Evolutionary conservation across 2,113 vertebrate genomes (phyloP), one percentile per base, ranked within the genome.

Genomic region (Bubo scandiacus): DNA sequence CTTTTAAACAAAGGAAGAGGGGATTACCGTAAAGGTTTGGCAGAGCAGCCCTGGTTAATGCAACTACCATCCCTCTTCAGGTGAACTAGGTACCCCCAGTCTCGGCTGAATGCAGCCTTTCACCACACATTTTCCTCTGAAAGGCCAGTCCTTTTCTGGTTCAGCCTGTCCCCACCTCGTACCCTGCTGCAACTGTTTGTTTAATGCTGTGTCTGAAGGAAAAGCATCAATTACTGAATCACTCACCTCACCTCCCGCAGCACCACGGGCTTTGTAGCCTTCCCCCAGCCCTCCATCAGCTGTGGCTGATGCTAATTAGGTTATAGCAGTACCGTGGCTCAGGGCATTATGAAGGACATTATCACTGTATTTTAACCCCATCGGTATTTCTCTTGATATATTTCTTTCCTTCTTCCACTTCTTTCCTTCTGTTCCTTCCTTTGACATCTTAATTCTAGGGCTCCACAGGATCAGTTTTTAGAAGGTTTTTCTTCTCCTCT

Each of bases 361-460:
- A 81, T 58, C 78, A 25, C 73, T 55, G 36, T 82, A 27, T 25
- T 94, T 93, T 86, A 67, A 85, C 87, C 72, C 51, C 66, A 62
- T 55, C 10, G 2, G 2, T 77, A 55, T 85, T 94, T 80, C 22
- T 51, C 45, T 59, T 54, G 6, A 57, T 75, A 15, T 6, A 38
- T 82, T 66, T 80, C 6, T 87, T 89, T 61, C 70, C 42, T 23
- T 70, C 49, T 88, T 86, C 62, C 58, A 11, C 67, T 72, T 73
- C 57, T 79, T 86, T 85, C 29, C 66, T 62, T 42, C 36, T 47
- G 65, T 73, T 92, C 54, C n/a, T 75, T 86, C 65, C 81, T 75
- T 94, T 95, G 91, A 87, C 91, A 87, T 85, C 92, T 62, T 91
- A 94, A 96, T 97, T 95, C 93, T 95, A 96, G 92, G 92, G 81